Evolutionary conservation across 2,797 vertebrate genomes (phyloP).

Genomic region (Linurgus olivaceus): DNA sequence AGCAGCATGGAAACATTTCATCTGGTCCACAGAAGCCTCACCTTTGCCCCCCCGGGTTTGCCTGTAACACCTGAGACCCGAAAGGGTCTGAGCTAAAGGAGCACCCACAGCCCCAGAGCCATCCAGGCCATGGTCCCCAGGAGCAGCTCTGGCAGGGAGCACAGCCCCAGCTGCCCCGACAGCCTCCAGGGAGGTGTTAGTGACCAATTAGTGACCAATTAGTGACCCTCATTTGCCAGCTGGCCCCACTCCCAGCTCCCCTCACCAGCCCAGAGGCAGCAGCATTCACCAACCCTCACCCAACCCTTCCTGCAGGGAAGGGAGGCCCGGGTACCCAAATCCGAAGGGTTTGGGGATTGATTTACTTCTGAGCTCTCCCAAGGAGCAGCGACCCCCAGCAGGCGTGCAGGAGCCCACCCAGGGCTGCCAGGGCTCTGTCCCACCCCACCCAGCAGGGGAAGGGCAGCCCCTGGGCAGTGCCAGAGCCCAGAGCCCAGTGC

Average conservation of each 20-base stretch:
- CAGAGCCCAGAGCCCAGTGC: background rate
- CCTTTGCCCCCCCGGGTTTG: too few relatives aligned
- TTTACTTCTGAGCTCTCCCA: background rate
- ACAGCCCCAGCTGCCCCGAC: background rate
- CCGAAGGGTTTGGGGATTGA: background rate
- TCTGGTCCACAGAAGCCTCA: accelerated
- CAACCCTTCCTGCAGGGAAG: background rate
- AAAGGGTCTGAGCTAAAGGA: background rate
- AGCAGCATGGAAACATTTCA: accelerated
- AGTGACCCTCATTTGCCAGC: background rate
- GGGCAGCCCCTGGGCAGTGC: background rate
- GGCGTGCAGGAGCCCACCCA: background rate
- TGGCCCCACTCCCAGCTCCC: background rate
- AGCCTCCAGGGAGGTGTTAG: too few relatives aligned
- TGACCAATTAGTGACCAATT: background rate
- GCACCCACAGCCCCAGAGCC: accelerated
- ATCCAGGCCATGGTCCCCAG: background rate
- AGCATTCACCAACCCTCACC: background rate
- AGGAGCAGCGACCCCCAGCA: background rate
- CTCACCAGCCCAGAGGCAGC: background rate
- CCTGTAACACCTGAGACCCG: background rate
- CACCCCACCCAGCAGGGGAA: background rate
- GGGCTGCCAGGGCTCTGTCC: accelerated
- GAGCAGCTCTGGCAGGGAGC: background rate
- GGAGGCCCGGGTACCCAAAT: background rate